Base-by-base conservation (phyloP, 2,888 invertebrate genomes). In the Brachyopa scutellaris region DNA sequence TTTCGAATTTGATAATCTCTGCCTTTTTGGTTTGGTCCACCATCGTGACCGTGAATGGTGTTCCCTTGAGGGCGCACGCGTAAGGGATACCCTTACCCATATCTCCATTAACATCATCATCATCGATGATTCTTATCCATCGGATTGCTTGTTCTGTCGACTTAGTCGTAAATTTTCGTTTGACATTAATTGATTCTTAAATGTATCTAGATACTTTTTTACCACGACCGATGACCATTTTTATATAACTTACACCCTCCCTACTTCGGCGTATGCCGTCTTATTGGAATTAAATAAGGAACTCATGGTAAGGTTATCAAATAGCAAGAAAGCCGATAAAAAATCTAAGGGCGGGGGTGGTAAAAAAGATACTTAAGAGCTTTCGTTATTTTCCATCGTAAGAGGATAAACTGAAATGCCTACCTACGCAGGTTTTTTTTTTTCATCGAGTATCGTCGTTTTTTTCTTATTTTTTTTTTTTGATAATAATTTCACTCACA, bases 161-260 rank as follows among this genome's bases (percentile, higher is more conserved):
- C 13, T 29, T 47, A 31, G 61, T 69, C 69, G 76, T 80, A 80
- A 80, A 76, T 76, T 51, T 61, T 51, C 11, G 51, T 69, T 69
- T 80, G 76, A 80, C 80, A 70, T 51, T 80, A 80, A 80, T 80
- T 80, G 76, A 42, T 64, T 57, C 69, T 80, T 67, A 79, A 79
- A 61, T 55, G 45, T 64, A 77, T 66, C 70, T 59, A 61, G 59
- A 79, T 72, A 62, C 79, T 49, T 53, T 70, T 70, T 26, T 26
- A 6, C n/a, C 49, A 57, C 36, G 21, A 64, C 19, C 33, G 57
- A 19, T 62, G 62, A 74, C 51, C 74, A 67, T n/a, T n/a, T 23
- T 61, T 42, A 9, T 23, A 29, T 13, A 26, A 3, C 11, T 31
- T 36, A 61, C 21, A 49, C 19, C 13, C 13, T n/a, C n/a, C n/a